Conservation (phyloP, 2,113 vertebrate species). For the Lutjanus erythropterus region DNA sequence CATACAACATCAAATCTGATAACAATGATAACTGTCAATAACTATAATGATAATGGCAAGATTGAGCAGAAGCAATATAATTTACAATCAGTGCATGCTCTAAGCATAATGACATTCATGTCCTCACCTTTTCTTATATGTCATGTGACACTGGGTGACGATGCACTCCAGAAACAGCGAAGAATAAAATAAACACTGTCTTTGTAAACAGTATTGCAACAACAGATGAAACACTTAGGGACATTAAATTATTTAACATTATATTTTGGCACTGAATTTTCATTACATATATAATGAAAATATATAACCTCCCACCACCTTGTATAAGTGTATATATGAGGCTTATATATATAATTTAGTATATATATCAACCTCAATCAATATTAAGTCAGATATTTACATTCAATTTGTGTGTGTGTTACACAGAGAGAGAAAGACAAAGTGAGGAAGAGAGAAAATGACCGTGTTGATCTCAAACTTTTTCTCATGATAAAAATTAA, state of each 20-base stretch:
- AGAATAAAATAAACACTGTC: conserved; percentile 83
- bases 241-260: conserved; percentile 85
- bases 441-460: conserved; percentile 52
- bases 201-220: conserved; percentile 85
- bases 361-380: conserved; percentile 79
- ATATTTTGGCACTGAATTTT: conserved; percentile 88
- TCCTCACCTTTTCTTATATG: conserved; percentile 75
- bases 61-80: conserved; percentile 86
- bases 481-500: conserved; percentile 41
- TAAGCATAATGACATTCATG: conserved; percentile 86
- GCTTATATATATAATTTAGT: conserved; percentile 60
- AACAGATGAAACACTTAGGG: conserved; percentile 81
- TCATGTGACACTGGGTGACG: conserved; percentile 79
- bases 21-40: conserved; percentile 84
- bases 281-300: conserved; percentile 83
- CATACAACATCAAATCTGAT: conserved; percentile 88
- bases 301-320: conserved; percentile 75
- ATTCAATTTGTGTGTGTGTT: conserved; percentile 82
- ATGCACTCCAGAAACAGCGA: conserved; percentile 80
- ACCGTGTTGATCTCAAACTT: conserved; percentile 14
- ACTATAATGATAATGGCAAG: conserved; percentile 81
- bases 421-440: conserved; percentile 57
- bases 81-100: conserved; percentile 89
- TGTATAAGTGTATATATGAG: conserved; percentile 76
- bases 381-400: conserved; percentile 87